Evolutionary conservation across 2,113 vertebrate species (phyloP).

Genomic region (Pelodiscus sinensis): DNA sequence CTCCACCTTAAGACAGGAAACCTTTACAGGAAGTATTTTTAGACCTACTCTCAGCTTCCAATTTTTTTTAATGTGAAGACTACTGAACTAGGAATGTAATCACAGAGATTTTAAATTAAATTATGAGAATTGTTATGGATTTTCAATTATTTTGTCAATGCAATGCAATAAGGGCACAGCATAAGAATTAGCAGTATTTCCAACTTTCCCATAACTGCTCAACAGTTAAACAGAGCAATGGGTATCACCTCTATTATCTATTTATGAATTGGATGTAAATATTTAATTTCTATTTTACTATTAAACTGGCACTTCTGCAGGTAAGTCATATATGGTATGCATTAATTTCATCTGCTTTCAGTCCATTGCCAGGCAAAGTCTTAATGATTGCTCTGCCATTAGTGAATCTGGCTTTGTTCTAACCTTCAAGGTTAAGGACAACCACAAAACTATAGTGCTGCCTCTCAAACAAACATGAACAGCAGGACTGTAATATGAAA

Average conservation of each 20-base stretch:
- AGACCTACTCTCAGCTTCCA: neutral
- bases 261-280: neutral
- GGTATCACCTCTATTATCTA: neutral
- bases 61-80: neutral
- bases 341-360: neutral
- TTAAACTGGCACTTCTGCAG: neutral
- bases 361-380: neutral
- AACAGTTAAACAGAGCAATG: neutral
- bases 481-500: neutral
- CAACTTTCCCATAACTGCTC: neutral
- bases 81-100: neutral
- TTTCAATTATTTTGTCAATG: constrained; percentile 8
- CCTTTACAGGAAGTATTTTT: neutral
- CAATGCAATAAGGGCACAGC: neutral
- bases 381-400: neutral
- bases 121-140: neutral
- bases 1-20: neutral
- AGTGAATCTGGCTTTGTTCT: neutral
- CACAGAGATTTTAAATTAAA: neutral
- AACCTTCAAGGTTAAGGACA: neutral
- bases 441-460: neutral
- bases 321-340: neutral
- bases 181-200: neutral
- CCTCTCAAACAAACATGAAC: neutral
- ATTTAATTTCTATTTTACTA: neutral